A percentile compares a stretch with the other conserved stretches of the same genome.
Evolutionary conservation across 2,797 vertebrate genomes (phyloP).

Genomic region (Tauraco hartlaubi): DNA sequence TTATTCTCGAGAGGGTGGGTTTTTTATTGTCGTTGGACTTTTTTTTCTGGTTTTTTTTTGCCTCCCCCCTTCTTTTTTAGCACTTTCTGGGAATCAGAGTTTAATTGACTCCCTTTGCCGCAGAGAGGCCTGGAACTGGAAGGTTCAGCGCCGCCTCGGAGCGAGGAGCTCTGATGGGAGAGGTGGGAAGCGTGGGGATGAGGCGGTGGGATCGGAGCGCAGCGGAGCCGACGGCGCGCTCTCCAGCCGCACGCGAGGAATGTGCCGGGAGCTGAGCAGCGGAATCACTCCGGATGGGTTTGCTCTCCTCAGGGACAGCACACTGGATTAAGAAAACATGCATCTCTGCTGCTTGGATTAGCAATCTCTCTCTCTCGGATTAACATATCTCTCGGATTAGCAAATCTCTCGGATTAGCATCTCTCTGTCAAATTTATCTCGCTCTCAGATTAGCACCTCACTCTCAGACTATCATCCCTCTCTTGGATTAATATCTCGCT

Average conservation of each 20-base stretch:
- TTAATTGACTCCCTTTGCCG: constrained; percentile 66
- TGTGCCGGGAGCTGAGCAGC: fast-evolving
- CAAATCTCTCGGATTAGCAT: neutral
- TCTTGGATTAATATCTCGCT: no score
- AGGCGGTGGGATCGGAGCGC: fast-evolving
- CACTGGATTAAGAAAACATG: neutral
- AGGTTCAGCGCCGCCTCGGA: neutral
- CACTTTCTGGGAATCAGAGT: constrained; percentile 39
- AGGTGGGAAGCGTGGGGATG: neutral
- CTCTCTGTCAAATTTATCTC: no score
- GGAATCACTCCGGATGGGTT: neutral
- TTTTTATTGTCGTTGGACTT: neutral
- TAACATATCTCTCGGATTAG: no score
- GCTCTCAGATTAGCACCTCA: no score
- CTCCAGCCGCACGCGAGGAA: fast-evolving
- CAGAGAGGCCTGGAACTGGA: neutral
- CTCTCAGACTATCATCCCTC: no score
- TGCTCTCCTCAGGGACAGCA: fast-evolving
- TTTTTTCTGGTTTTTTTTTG: neutral
- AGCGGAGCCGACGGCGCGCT: neutral
- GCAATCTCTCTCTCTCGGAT: fast-evolving
- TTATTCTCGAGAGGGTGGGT: constrained; percentile 26
- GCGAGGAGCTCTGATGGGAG: neutral
- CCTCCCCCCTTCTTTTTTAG: neutral
- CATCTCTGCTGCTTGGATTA: neutral